These are phyloP conservation scores for Meliscaeva auricollis DNA, from an alignment of 2,888 invertebrate genomes.

Conservation along the genomic window DNA sequence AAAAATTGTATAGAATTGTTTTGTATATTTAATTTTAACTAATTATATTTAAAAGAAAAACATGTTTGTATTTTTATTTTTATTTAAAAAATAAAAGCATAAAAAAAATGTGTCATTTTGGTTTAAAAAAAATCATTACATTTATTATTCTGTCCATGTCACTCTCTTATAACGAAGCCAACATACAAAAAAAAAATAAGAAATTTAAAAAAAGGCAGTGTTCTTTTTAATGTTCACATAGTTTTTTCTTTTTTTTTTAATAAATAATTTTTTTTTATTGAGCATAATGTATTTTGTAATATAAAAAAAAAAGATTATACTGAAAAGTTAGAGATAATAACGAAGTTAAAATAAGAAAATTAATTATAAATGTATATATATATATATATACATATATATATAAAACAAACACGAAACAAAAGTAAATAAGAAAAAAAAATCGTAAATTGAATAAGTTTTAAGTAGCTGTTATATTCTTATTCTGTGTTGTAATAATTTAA, in stretches of 20 bases:
- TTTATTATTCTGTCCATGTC: constrained; percentile 72
- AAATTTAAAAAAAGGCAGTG: constrained; percentile 40
- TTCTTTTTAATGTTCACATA: constrained; percentile 38
- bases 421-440: constrained; percentile 72
- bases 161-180: constrained; percentile 55
- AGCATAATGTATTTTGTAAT: constrained; percentile 76
- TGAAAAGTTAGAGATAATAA: constrained; percentile 70
- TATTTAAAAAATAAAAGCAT: constrained; percentile 62
- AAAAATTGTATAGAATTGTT: constrained; percentile 67
- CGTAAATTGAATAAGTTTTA: constrained; percentile 73
- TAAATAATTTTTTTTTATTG: constrained; percentile 69
- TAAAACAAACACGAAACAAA: constrained; percentile 77
- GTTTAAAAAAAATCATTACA: constrained; percentile 34
- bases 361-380: constrained; percentile 66
- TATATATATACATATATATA: no score
- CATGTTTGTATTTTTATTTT: constrained; percentile 57
- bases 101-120: constrained; percentile 70
- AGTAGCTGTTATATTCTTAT: constrained; percentile 75
- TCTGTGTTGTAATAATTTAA: constrained; percentile 76
- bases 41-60: constrained; percentile 49
- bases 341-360: constrained; percentile 54
- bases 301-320: constrained; percentile 66
- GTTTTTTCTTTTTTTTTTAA: constrained; percentile 11
- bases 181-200: constrained; percentile 7
- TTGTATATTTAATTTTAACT: constrained; percentile 69